Evolutionary conservation across 2,888 invertebrate species (phyloP).

Genomic region (Torymus tubicola): DNA sequence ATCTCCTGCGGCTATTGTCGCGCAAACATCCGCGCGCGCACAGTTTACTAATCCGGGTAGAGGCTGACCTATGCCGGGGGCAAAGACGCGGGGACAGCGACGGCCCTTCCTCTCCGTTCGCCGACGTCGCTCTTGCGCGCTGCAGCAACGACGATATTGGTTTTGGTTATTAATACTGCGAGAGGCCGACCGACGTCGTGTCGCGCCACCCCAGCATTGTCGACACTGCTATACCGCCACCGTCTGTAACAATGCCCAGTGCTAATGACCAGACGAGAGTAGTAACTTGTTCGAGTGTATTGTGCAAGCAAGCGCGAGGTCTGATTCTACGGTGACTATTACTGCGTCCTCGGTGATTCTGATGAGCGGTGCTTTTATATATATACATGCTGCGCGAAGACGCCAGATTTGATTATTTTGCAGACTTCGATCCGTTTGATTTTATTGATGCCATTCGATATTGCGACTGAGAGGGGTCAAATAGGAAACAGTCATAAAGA

Average conservation of each 20-base stretch:
- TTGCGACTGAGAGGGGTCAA: no score
- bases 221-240: constrained; percentile 38
- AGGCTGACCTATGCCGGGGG: constrained; percentile 9
- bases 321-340: no score
- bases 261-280: constrained; percentile 63
- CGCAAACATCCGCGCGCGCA: constrained; percentile 41
- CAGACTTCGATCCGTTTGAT: no score
- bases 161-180: constrained; percentile 69
- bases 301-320: neutral
- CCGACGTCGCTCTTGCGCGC: constrained; percentile 36
- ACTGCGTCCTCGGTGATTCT: no score
- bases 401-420: no score
- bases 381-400: no score
- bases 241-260: constrained; percentile 63
- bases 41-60: constrained; percentile 45
- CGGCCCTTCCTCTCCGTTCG: no score
- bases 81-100: no score
- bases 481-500: no score
- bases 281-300: constrained; percentile 18
- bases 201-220: constrained; percentile 61
- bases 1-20: constrained; percentile 53
- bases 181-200: neutral
- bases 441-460: no score
- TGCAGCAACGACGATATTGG: constrained; percentile 64
- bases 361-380: no score